These are phyloP conservation scores for Poecile montanus DNA, from an alignment of 2,797 vertebrate species.

Conservation along the genomic window DNA sequence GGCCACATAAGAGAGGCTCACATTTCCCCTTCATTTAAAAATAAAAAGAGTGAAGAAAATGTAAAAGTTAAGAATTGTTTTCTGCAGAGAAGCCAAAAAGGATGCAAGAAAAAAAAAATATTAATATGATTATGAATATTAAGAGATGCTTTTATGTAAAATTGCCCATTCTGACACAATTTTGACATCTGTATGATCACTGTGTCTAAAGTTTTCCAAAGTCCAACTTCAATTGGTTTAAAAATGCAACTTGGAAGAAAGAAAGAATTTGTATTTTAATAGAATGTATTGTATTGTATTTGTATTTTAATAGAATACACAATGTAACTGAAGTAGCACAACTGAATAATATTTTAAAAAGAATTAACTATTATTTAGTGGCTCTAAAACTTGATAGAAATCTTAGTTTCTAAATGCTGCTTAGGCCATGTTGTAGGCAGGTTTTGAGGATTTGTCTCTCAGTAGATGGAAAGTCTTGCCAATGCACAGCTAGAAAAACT, in stretches of 20 bases:
- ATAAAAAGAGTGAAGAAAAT: not conserved
- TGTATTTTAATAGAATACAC: not conserved
- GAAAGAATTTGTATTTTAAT: no score
- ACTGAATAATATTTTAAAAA: not conserved
- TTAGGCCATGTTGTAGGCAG: accelerated
- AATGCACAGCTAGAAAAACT: not conserved
- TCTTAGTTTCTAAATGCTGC: not conserved
- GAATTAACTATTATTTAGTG: not conserved
- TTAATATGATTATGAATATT: not conserved
- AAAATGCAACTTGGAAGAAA: not conserved
- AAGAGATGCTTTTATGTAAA: not conserved
- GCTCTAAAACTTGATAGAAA: not conserved
- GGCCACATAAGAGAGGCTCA: accelerated
- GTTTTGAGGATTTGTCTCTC: not conserved
- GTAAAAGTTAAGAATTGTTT: not conserved
- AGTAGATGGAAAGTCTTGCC: not conserved
- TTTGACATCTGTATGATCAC: not conserved
- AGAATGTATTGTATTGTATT: no score
- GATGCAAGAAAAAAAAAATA: not conserved
- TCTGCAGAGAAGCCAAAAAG: not conserved
- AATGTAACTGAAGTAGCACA: not conserved
- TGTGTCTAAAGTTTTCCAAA: not conserved
- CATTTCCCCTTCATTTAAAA: not conserved
- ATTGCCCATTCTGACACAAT: not conserved
- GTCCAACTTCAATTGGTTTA: not conserved